phyloP scores from a whole-genome alignment of 2,888 invertebrate genomes.

The Polymixis lichenea region DNA sequence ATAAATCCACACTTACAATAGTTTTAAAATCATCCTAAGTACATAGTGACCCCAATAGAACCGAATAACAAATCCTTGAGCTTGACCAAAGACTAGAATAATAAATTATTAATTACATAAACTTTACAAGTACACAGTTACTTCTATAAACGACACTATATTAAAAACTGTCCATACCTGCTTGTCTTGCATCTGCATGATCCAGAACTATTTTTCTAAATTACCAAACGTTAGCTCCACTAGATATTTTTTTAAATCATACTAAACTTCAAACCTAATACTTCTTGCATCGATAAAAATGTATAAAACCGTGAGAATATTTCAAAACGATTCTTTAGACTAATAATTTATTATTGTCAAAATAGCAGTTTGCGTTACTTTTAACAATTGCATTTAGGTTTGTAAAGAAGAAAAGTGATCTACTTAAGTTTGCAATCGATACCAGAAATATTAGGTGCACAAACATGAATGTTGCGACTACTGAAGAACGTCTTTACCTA shows the following conservation, averaged over 20 bases:
- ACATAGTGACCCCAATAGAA: constrained; percentile 69
- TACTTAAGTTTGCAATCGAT: constrained; percentile 34
- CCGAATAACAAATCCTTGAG: constrained; percentile 80
- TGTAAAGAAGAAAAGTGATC: constrained; percentile 2
- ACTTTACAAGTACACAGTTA: constrained; percentile 66
- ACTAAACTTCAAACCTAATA: constrained; percentile 50
- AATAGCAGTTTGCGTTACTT: constrained; percentile 53
- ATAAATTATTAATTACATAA: constrained; percentile 77
- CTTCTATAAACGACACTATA: constrained; percentile 54
- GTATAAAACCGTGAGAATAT: constrained; percentile 39
- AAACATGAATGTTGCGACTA: constrained; percentile 34
- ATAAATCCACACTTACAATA: constrained; percentile 49
- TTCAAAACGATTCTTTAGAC: constrained; percentile 33
- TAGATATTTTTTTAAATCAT: constrained; percentile 36
- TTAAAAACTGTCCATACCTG: constrained; percentile 46
- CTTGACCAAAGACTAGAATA: constrained; percentile 88
- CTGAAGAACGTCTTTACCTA: constrained; percentile 49
- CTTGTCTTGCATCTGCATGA: constrained; percentile 37
- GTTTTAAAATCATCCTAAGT: constrained; percentile 67
- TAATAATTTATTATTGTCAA: constrained; percentile 62
- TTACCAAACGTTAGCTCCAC: constrained; percentile 34
- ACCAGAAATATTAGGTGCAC: constrained; percentile 61
- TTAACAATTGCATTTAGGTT: constrained; percentile 32
- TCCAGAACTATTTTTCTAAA: constrained; percentile 26
- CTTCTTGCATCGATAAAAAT: constrained; percentile 58